Percentiles rank a stretch among this genome's conserved stretches.
phyloP scores from a whole-genome alignment of 2,888 invertebrate species.

The Hypselothyrea guttata region DNA sequence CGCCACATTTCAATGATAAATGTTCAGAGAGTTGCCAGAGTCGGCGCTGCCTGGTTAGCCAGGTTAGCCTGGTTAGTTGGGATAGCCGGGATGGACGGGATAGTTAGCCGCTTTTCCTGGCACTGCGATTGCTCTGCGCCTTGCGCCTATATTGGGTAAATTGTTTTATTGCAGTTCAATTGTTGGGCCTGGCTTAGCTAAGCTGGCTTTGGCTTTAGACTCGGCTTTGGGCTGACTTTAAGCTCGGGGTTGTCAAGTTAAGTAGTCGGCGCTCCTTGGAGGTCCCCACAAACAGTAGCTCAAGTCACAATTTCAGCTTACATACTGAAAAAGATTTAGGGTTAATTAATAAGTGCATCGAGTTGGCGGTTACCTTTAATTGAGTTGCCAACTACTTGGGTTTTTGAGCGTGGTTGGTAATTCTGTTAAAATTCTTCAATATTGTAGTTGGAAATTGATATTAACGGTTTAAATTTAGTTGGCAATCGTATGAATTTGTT shows the following conservation, averaged over 20 bases:
- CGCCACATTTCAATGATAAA: constrained; percentile 80
- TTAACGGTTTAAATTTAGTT: background rate
- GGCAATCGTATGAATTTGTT: background rate
- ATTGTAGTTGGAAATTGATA: background rate
- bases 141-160: constrained; percentile 80
- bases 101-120: constrained; percentile 19
- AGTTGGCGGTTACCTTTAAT: too few species aligned
- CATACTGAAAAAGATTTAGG: background rate
- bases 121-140: constrained; percentile 72
- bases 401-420: too few species aligned
- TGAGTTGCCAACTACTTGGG: too few species aligned
- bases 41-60: constrained; percentile 10
- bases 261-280: constrained; percentile 74
- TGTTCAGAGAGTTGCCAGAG: constrained; percentile 58
- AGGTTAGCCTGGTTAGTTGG: constrained; percentile 16
- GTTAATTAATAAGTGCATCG: too few species aligned
- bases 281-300: constrained; percentile 64
- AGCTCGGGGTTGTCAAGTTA: constrained; percentile 73
- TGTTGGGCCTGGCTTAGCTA: constrained; percentile 59
- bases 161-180: constrained; percentile 81
- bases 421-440: too few species aligned
- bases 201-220: background rate
- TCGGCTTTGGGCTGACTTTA: constrained; percentile 23
- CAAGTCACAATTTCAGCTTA: constrained; percentile 27
- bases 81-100: background rate